Conservation (phyloP, 2,888 invertebrate species). For the Syrphus vitripennis region DNA sequence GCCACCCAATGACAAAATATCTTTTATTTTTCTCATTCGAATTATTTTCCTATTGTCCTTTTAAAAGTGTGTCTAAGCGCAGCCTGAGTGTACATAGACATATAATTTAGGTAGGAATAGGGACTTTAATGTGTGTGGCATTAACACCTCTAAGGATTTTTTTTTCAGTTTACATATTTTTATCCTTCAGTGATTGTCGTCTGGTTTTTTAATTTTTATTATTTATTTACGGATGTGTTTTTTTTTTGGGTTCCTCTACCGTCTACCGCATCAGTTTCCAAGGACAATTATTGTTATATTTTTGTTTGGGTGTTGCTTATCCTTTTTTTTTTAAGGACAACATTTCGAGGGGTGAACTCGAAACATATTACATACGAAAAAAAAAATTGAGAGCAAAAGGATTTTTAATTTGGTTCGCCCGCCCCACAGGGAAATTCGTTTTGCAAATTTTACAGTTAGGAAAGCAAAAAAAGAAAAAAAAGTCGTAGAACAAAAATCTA, state of each 20-base stretch:
- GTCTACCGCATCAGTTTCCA: conserved; percentile 48
- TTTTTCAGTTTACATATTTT: background rate
- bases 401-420: conserved; percentile 59
- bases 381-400: conserved; percentile 41
- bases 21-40: conserved; percentile 41
- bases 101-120: background rate
- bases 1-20: conserved; percentile 73
- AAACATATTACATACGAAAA: background rate
- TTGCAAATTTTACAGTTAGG: conserved; percentile 64
- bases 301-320: conserved; percentile 42
- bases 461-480: conserved; percentile 16
- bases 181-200: conserved; percentile 6
- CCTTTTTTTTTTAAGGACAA: conserved; percentile 12
- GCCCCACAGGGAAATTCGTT: conserved; percentile 70
- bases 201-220: background rate
- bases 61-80: conserved; percentile 19
- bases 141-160: conserved; percentile 55
- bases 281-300: conserved; percentile 36
- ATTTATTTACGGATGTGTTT: conserved; percentile 12
- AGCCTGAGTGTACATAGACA: background rate
- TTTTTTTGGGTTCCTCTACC: background rate
- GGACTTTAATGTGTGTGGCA: conserved; percentile 50
- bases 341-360: conserved; percentile 38
- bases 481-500: conserved; percentile 50
- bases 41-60: conserved; percentile 19